Base-by-base conservation (phyloP, 2,113 vertebrate genomes). In the Grammomys surdaster region DNA sequence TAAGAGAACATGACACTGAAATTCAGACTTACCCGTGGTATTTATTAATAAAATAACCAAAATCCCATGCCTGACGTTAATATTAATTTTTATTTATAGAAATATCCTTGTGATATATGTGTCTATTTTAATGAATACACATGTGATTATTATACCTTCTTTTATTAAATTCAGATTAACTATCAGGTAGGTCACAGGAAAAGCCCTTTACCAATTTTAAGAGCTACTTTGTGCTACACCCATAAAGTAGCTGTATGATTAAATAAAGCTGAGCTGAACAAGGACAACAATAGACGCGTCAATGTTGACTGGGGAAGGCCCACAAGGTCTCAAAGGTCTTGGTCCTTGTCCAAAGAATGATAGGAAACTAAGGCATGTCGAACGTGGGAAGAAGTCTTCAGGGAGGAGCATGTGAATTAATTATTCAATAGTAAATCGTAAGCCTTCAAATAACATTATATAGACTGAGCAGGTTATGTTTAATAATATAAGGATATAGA, bases 11-110 rank as follows among this genome's bases (percentile, higher is more conserved):
- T 85, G 51, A 22, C 13, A 60, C 3, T 16, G 40, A 75, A 88
- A 2, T 13, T 75, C 77, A 51, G 73, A 70, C 12, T 40, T 86
- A 28, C 22, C 31, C 58, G 51, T 85, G 19, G 46, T 24, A 84
- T 95, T 93, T 94, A n/a, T 28, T 58, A 91, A 77, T 60, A 67
- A 56, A 51, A 46, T 77, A 82, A 75, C 0, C 7, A 70, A 46
- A 80, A 89, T 67, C 70, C 14, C 20, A 63, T 81, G 28, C 4
- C 51, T 60, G 10, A 20, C 40, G 9, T 77, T 90, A 67, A 56
- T 89, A 87, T 1, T 84, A n/a, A 82, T 63, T 93, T 67, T 70
- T 54, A 90, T 77, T 95, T 95, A 40, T 92, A 54, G n/a, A 94
- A 90, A 76, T 31, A 72, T 11, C 24, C 54, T 54, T 48, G 36